These are phyloP conservation scores for Strigamia maritima DNA, from an alignment of 2,888 invertebrate species.

Conservation along the genomic window DNA sequence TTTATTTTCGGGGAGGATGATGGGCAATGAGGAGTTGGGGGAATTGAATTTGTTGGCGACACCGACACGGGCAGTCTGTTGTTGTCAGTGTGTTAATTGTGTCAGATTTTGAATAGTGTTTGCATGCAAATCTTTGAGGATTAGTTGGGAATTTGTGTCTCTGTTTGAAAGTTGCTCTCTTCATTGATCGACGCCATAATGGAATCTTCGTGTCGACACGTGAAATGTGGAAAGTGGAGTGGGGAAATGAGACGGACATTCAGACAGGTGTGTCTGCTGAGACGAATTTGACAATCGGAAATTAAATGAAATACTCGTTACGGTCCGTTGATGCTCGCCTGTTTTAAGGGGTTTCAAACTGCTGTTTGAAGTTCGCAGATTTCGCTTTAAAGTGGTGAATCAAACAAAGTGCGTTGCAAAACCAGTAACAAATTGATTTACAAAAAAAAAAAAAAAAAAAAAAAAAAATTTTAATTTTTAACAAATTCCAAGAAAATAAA, in stretches of 20 bases:
- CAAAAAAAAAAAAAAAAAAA: no score
- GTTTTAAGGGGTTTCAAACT: neutral
- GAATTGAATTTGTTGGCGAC: neutral
- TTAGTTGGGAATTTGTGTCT: slow-evolving; percentile 18
- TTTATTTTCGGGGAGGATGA: neutral
- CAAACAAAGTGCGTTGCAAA: no score
- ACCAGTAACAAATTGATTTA: no score
- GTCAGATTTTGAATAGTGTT: slow-evolving; percentile 13
- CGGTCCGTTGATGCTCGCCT: neutral
- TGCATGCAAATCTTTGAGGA: slow-evolving; percentile 15
- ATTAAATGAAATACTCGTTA: slow-evolving; percentile 10
- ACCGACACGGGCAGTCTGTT: neutral
- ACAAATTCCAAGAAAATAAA: no score
- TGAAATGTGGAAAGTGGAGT: neutral
- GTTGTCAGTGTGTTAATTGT: neutral
- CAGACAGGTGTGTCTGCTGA: slow-evolving; percentile 19
- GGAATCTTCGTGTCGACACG: slow-evolving; percentile 27
- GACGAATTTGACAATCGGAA: slow-evolving; percentile 5
- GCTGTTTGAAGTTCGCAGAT: neutral
- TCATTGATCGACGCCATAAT: slow-evolving; percentile 29
- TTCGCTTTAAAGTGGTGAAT: neutral
- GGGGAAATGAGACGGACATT: neutral
- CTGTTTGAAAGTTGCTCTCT: neutral
- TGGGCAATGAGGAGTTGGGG: neutral
- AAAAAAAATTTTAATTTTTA: no score